phyloP scores from a whole-genome alignment of 2,113 vertebrate genomes.

The Planiliza haematocheilus region DNA sequence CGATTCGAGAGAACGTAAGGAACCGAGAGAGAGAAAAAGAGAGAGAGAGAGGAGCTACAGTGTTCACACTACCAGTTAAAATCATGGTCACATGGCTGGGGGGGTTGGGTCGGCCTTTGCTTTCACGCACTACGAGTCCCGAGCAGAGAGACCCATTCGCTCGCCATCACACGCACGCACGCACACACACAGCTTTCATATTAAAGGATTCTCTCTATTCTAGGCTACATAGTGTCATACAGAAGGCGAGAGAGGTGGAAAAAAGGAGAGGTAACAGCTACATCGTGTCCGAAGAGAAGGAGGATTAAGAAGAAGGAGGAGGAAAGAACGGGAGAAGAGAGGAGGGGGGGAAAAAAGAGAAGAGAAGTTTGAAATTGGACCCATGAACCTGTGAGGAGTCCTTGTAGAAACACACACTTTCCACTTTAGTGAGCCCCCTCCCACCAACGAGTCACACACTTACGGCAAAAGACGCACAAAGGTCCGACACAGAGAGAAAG shows the following conservation, averaged over 20 bases:
- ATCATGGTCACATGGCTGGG: slow-evolving; percentile 68
- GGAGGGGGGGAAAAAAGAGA: too few relatives aligned
- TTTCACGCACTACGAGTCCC: slow-evolving; percentile 45
- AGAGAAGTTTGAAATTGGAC: slow-evolving; percentile 77
- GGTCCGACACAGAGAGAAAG: slow-evolving; percentile 75
- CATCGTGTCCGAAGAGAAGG: slow-evolving; percentile 70
- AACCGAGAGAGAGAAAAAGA: too few relatives aligned
- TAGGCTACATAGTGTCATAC: slow-evolving; percentile 81
- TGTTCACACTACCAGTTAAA: slow-evolving; percentile 72
- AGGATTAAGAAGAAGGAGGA: slow-evolving; percentile 29
- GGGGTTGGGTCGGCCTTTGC: slow-evolving; percentile 56
- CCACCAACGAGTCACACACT: slow-evolving; percentile 71
- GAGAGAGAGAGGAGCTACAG: slow-evolving; percentile 76
- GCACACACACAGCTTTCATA: slow-evolving; percentile 46
- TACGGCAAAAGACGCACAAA: slow-evolving; percentile 77
- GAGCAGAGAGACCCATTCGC: slow-evolving; percentile 28
- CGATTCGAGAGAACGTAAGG: slow-evolving; percentile 71
- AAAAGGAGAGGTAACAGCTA: slow-evolving; percentile 75
- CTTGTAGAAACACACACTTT: slow-evolving; percentile 67
- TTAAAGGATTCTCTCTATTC: slow-evolving; percentile 74
- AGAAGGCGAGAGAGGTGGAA: slow-evolving; percentile 74
- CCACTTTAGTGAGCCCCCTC: slow-evolving; percentile 63
- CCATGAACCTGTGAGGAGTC: slow-evolving; percentile 80
- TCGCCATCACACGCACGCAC: background rate
- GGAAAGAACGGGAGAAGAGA: slow-evolving; percentile 57